A percentile compares a stretch with the other conserved stretches of the same genome.
phyloP scores from a whole-genome alignment of 2,888 invertebrate genomes.

The Pogonocherus hispidulus region DNA sequence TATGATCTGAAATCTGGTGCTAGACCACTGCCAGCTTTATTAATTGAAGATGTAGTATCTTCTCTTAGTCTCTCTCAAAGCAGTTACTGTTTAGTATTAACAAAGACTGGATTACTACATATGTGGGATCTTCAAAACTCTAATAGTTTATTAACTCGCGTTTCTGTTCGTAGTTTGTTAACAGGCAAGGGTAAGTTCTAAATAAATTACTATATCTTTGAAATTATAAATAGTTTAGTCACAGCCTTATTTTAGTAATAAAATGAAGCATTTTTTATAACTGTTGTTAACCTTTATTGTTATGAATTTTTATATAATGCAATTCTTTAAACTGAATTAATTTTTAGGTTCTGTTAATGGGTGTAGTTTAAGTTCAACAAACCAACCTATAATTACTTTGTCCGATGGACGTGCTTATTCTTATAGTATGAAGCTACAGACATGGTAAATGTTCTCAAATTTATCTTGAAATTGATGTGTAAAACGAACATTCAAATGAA shows the following conservation, averaged over 20 bases:
- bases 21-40: constrained; percentile 71
- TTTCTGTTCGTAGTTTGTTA: constrained; percentile 75
- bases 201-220: too few species aligned
- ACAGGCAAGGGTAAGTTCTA: constrained; percentile 71
- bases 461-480: background rate
- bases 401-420: constrained; percentile 89
- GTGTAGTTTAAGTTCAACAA: constrained; percentile 73
- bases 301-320: constrained; percentile 8
- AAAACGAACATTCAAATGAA: background rate
- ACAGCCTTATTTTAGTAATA: too few species aligned
- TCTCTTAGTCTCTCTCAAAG: constrained; percentile 71
- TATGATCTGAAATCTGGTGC: constrained; percentile 71
- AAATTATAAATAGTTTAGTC: too few species aligned
- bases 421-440: constrained; percentile 81
- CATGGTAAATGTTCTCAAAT: constrained; percentile 73
- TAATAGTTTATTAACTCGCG: constrained; percentile 70
- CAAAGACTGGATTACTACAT: constrained; percentile 70
- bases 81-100: constrained; percentile 71
- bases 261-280: too few species aligned
- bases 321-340: background rate
- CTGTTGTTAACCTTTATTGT: too few species aligned
- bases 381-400: constrained; percentile 86
- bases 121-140: constrained; percentile 76
- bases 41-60: constrained; percentile 74
- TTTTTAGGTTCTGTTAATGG: constrained; percentile 72